A percentile compares a stretch with the other conserved stretches of the same genome.
Evolutionary conservation across 1,140 invertebrate species (phyloP).

Genomic region (Helicoverpa armigera): DNA sequence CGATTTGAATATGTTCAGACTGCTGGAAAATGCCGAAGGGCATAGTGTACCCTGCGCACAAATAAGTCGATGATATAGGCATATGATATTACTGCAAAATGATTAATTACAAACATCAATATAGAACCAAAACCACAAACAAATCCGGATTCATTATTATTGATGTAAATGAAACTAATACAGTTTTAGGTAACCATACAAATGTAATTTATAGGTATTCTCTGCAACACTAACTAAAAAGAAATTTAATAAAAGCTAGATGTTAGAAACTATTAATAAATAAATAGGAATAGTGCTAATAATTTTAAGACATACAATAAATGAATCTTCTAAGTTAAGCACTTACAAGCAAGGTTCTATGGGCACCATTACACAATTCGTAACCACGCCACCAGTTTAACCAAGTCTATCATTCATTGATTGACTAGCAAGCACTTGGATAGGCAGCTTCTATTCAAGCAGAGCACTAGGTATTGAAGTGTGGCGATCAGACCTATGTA

Average conservation of each 20-base stretch:
- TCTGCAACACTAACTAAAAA: too few species aligned
- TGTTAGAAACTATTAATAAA: too few species aligned
- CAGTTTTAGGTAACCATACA: too few species aligned
- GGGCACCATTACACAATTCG: not conserved
- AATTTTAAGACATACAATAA: too few species aligned
- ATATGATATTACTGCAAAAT: not conserved
- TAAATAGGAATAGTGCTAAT: too few species aligned
- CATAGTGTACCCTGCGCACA: not conserved
- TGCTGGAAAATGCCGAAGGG: not conserved
- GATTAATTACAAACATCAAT: not conserved
- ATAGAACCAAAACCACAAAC: not conserved
- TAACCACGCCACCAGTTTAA: not conserved
- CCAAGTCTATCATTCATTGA: not conserved
- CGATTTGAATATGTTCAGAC: not conserved
- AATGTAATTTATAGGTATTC: too few species aligned
- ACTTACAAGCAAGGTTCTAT: not conserved
- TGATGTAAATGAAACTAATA: too few species aligned
- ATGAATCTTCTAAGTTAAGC: not conserved
- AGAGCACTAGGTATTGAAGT: conserved; percentile 31
- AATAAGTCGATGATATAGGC: not conserved
- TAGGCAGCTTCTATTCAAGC: conserved; percentile 5
- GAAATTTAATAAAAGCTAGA: too few species aligned
- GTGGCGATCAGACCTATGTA: not conserved
- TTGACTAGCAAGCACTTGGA: not conserved
- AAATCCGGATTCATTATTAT: not conserved